Evolutionary conservation across 2,888 invertebrate species (phyloP).

Genomic region (Germaria angustata): DNA sequence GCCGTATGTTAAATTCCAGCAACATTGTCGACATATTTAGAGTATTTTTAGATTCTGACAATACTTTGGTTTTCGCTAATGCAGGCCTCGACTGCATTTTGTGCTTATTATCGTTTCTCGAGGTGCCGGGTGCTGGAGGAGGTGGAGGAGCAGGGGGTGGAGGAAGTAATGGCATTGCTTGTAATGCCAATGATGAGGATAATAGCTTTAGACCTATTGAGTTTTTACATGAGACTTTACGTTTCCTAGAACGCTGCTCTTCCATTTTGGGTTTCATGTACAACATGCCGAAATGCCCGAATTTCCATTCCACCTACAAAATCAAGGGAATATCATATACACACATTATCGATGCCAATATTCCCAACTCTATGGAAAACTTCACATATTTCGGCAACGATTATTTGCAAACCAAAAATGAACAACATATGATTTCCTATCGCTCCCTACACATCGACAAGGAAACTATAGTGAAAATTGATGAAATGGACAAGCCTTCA

Average conservation of each 20-base stretch:
- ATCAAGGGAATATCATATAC: conserved; percentile 89
- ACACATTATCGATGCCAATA: conserved; percentile 91
- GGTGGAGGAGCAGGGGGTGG: conserved; percentile 82
- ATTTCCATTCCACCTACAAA: conserved; percentile 93
- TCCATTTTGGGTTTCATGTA: conserved; percentile 95
- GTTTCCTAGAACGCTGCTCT: conserved; percentile 91
- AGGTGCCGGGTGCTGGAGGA: conserved; percentile 82
- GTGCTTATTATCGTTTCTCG: conserved; percentile 87
- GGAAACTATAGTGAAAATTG: conserved; percentile 80
- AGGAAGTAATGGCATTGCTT: conserved; percentile 77
- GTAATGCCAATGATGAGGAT: conserved; percentile 85
- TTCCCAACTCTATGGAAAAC: conserved; percentile 86
- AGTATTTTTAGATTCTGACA: conserved; percentile 95
- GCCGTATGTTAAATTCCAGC: conserved; percentile 82
- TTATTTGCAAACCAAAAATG: conserved; percentile 83
- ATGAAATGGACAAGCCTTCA: conserved; percentile 87
- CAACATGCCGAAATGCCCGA: conserved; percentile 96
- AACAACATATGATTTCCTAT: conserved; percentile 83
- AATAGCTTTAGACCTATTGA: conserved; percentile 80
- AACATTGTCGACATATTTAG: conserved; percentile 94
- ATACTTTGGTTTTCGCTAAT: conserved; percentile 95
- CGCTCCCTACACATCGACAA: conserved; percentile 80
- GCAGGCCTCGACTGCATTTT: conserved; percentile 96
- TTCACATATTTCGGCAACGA: conserved; percentile 85
- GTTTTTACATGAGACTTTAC: conserved; percentile 86